phyloP scores from a whole-genome alignment of 1,140 invertebrate species.

The Oedothorax gibbosus region DNA sequence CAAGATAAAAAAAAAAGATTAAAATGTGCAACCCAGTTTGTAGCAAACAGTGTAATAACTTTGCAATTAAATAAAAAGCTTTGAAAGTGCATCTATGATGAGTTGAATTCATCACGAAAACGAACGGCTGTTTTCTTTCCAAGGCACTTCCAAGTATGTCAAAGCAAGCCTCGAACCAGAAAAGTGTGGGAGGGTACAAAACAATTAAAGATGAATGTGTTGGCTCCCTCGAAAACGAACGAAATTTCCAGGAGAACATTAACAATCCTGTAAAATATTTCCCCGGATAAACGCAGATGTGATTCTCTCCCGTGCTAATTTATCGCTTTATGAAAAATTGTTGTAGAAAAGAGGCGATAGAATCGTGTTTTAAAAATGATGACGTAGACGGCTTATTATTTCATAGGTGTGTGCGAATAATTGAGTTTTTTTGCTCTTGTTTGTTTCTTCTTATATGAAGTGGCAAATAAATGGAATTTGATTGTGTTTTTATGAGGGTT shows the following conservation, averaged over 20 bases:
- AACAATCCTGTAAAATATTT: slow-evolving; percentile 26
- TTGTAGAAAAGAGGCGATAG: background rate
- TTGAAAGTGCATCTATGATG: too few relatives aligned
- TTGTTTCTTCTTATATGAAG: too few relatives aligned
- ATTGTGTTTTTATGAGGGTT: slow-evolving; percentile 16
- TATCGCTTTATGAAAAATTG: slow-evolving; percentile 15
- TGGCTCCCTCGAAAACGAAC: slow-evolving; percentile 18
- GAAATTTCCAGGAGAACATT: slow-evolving; percentile 35
- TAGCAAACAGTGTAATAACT: too few relatives aligned
- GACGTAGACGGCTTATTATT: slow-evolving; percentile 40
- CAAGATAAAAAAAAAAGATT: too few relatives aligned
- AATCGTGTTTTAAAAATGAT: slow-evolving; percentile 33
- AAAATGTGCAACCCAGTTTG: too few relatives aligned
- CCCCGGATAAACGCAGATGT: slow-evolving; percentile 21
- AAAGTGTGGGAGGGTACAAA: background rate
- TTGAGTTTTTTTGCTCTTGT: slow-evolving; percentile 24
- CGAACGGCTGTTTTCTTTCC: too few relatives aligned
- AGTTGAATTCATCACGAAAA: too few relatives aligned
- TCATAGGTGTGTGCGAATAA: slow-evolving; percentile 25
- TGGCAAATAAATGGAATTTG: slow-evolving; percentile 20
- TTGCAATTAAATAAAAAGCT: too few relatives aligned
- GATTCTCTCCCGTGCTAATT: slow-evolving; percentile 46
- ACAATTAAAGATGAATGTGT: slow-evolving; percentile 55
- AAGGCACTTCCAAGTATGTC: too few relatives aligned
- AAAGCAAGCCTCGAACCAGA: background rate